Conservation (phyloP, 2,888 invertebrate species). For the Argyra leucocephala region DNA sequence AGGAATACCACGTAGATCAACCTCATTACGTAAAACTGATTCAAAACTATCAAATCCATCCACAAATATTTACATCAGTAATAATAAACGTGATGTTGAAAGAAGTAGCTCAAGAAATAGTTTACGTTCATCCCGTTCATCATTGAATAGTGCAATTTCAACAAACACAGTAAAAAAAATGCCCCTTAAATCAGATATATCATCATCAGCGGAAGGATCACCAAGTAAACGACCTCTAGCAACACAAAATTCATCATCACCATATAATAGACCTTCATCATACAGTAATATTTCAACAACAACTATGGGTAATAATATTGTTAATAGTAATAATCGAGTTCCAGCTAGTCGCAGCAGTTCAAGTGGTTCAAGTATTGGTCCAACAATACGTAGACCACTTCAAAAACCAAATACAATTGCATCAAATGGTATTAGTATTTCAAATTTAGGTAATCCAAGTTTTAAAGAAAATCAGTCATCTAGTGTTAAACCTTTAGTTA, state of each 20-base stretch:
- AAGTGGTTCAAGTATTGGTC: constrained; percentile 52
- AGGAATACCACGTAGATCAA: constrained; percentile 40
- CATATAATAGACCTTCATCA: constrained; percentile 16
- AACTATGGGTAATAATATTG: constrained; percentile 19
- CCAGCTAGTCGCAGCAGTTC: constrained; percentile 52
- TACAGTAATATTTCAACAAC: constrained; percentile 26
- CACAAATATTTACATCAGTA: constrained; percentile 15
- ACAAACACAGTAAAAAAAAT: constrained; percentile 67
- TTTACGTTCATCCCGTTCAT: constrained; percentile 71
- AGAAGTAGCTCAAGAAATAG: constrained; percentile 70
- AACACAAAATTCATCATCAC: constrained; percentile 44
- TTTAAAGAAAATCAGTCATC: constrained; percentile 44
- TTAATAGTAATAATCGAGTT: constrained; percentile 37
- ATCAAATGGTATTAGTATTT: constrained; percentile 20
- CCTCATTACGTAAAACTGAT: constrained; percentile 40
- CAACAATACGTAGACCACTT: constrained; percentile 37
- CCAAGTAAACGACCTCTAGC: constrained; percentile 46
- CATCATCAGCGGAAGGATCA: constrained; percentile 38
- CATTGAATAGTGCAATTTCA: constrained; percentile 70
- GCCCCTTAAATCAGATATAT: constrained; percentile 46
- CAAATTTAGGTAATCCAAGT: constrained; percentile 38
- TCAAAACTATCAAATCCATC: constrained; percentile 30
- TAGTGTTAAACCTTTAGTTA: constrained; percentile 11
- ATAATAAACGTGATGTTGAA: constrained; percentile 52
- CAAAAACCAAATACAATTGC: constrained; percentile 10